These are phyloP conservation scores for Perithous albicinctus DNA, from an alignment of 2,888 invertebrate species.

Conservation along the genomic window DNA sequence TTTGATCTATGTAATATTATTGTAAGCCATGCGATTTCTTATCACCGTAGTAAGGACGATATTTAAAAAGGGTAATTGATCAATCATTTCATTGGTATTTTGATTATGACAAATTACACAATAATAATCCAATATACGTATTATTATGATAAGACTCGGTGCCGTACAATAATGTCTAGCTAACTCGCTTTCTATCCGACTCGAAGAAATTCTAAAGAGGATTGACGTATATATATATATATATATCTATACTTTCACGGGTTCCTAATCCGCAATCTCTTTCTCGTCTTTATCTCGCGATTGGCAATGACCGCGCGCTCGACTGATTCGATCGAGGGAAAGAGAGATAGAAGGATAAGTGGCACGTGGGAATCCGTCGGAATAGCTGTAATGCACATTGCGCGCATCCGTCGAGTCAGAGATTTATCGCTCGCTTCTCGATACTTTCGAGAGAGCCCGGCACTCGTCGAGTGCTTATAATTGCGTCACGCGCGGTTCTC, in stretches of 20 bases:
- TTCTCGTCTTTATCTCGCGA: slow-evolving; percentile 45
- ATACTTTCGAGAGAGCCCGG: slow-evolving; percentile 23
- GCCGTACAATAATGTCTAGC: not conserved
- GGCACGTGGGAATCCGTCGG: slow-evolving; percentile 61
- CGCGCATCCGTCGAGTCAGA: slow-evolving; percentile 20
- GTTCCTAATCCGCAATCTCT: slow-evolving; percentile 43
- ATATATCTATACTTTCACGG: slow-evolving; percentile 4
- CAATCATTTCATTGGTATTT: too few species aligned
- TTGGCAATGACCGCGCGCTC: slow-evolving; percentile 46
- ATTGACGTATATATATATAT: not conserved
- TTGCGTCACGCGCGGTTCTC: slow-evolving; percentile 40
- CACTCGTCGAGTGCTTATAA: slow-evolving; percentile 17
- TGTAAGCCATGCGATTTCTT: too few species aligned
- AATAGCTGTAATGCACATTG: slow-evolving; percentile 39
- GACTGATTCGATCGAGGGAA: not conserved
- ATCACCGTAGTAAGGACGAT: too few species aligned
- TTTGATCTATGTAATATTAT: too few species aligned
- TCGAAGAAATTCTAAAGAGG: not conserved
- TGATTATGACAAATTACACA: too few species aligned
- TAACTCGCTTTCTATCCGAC: not conserved
- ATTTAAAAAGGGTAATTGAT: too few species aligned
- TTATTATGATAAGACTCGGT: not conserved
- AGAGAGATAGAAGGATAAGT: slow-evolving; percentile 37
- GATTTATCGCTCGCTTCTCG: slow-evolving; percentile 38
- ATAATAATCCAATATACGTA: not conserved